Base-by-base conservation (phyloP, 1,140 invertebrate genomes). In the Atta cephalotes region DNA sequence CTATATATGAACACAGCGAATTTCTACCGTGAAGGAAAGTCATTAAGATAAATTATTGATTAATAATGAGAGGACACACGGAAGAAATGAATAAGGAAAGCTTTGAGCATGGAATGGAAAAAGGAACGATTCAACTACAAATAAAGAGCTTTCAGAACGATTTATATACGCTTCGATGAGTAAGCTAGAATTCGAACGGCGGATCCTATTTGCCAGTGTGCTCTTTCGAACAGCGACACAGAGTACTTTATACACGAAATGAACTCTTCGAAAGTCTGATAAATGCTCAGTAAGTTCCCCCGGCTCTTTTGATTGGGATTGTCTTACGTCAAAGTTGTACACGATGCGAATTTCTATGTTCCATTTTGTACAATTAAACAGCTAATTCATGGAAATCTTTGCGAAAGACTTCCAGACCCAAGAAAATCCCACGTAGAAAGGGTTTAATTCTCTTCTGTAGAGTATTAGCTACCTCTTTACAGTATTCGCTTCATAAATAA, bases 201-300 rank as follows among this genome's bases (percentile, higher is more conserved):
- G 45, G 28, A 76, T 77, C 49, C 51, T 66, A 31, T 78, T 85
- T 85, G 58, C n/a, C 49, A 53, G 60, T 25, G 39, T 49, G 25
- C 72, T 18, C 49, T 63, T 65, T 63, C 28, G 21, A 78, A 78
- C 18, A 60, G 21, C 10, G 31, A 51, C 35, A 78, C 60, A 63
- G 63, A 60, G 45, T 65, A 51, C 62, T 16, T 10, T 66, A 12
- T 21, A 68, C 45, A 65, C 53, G 49, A 49, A 65, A 65, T 45
- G 21, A 85, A 58, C 51, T 79, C 63, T 63, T 66, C 49, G 5
- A 18, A 85, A 78, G 72, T 49, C 62, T 85, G 62, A 85, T 65
- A 85, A 79, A 79, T 85, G 49, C 31, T 45, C 18, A 18, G 7
- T 68, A 80, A 80, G 62, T 80, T 31, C 28, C 31, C 9, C 14